Evolutionary conservation across 2,797 vertebrate genomes (phyloP), one percentile per base, ranked within the genome.

Genomic region (Capromys pilorides): DNA sequence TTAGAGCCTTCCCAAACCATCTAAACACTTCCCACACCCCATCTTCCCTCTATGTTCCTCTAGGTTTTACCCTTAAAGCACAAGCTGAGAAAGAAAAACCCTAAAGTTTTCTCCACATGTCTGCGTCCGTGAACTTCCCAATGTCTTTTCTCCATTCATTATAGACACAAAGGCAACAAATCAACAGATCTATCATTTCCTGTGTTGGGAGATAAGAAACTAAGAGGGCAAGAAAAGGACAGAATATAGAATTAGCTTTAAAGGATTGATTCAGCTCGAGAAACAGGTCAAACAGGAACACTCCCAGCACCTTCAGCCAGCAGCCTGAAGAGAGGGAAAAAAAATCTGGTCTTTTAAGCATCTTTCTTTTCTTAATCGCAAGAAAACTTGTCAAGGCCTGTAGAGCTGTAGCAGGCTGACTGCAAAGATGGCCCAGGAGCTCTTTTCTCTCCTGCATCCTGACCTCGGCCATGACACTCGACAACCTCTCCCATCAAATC

Each of bases 81-180:
- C 8, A 91, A 45, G 4, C 64, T 59, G 39, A 81, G n/a, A 41
- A 77, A 86, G 73, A 36, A 75, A 33, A 66, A 81, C 36, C 11
- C 31, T 41, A 82, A 85, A 90, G 71, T 84, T 95, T 97, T 95
- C 96, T 92, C 86, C 84, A 95, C 5, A 24, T 36, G 10, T 96
- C 97, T 95, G 97, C 95, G 97, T 73, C 2, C 31, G 64, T 69
- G 95, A 98, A 97, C 81, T 96, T 98, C 91, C 88, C 97, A 96
- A 91, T 59, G 67, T 94, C 97, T 97, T 96, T 97, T 97, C 96
- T 97, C 94, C 86, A 75, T 97, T 96, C 96, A 97, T 97, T 97
- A 97, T 7, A 10, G 96, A 97, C 92, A 96, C 96, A 95, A 97
- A 97, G 97, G 95, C 97, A 97, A 98, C 97, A 97, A 97, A 98